Evolutionary conservation across 2,797 vertebrate genomes (phyloP), one percentile per base, ranked within the genome.

Genomic region (Craterocephalus amniculus): DNA sequence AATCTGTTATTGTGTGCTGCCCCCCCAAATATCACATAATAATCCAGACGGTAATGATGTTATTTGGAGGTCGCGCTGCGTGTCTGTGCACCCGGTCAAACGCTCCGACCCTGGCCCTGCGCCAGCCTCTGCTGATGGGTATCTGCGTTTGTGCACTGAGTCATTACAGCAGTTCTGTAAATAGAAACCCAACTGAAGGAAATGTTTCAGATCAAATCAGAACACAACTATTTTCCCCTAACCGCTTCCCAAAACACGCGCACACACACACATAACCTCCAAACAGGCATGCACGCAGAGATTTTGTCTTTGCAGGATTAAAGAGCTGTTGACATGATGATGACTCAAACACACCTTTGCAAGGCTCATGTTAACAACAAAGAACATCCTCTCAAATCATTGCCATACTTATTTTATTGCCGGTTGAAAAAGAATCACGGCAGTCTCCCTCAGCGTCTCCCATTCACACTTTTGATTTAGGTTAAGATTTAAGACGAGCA

Each of bases 101-200:
- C 55, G 38, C 74, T 76, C 70, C 71, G 71, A 63, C n/a, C 67
- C 66, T 90, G 88, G 89, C 78, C 6, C 6, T 0, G 49, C 20
- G 80, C 88, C 90, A 84, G 72, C 61, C 84, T 68, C 58, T 59
- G 65, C 74, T 52, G 92, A 93, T 94, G 81, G 73, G 83, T 91
- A 94, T 94, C 91, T 63, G 76, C 82, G 60, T 89, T 90, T 83
- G 78, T 67, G 48, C 76, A 89, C 79, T 79, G 81, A 88, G 84
- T 87, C 85, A 90, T 91, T 92, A 91, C 88, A 76, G 87, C 48
- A 58, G 80, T 83, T 89, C 90, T 92, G 88, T 84, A 93, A 94
- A 93, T 93, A 94, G 92, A 83, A 92, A 83, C 87, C 76, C 72
- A 74, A 78, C 72, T 63, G 80, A 74, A 90, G 90, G 89, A 93